Conservation (phyloP, 2,888 invertebrate species). For the Orthosia cruda region DNA sequence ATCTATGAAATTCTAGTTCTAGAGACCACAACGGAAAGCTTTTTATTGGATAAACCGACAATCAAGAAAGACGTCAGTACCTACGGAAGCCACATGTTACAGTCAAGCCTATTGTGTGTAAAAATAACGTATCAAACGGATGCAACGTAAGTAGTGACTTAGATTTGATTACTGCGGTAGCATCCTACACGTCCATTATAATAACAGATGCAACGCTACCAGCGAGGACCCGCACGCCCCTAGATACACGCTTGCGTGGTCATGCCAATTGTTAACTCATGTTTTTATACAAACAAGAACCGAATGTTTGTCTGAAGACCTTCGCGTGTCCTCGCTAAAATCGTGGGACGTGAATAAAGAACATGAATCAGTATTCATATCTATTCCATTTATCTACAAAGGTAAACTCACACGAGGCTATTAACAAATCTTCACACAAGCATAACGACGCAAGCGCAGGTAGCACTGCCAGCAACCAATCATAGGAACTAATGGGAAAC, state of each 20-base stretch:
- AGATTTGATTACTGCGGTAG: conserved; percentile 60
- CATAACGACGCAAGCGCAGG: conserved; percentile 31
- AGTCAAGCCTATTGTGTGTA: conserved; percentile 55
- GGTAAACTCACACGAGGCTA: conserved; percentile 31
- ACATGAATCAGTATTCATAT: conserved; percentile 41
- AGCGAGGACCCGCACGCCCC: conserved; percentile 42
- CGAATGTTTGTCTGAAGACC: conserved; percentile 47
- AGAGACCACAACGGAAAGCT: neutral
- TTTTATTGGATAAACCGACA: conserved; percentile 21
- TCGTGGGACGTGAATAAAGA: conserved; percentile 51
- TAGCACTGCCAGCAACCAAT: conserved; percentile 32
- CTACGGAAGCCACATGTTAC: conserved; percentile 40
- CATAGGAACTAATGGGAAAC: conserved; percentile 58
- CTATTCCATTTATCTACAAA: conserved; percentile 48
- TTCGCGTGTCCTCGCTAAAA: conserved; percentile 58
- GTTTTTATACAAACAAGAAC: conserved; percentile 30
- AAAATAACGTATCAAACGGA: conserved; percentile 62
- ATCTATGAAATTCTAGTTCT: neutral
- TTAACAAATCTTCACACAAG: conserved; percentile 40
- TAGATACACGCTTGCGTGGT: conserved; percentile 22
- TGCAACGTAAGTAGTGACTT: conserved; percentile 57
- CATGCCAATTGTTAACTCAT: conserved; percentile 34
- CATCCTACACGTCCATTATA: conserved; percentile 56
- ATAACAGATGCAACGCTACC: conserved; percentile 59
- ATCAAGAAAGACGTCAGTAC: conserved; percentile 14